phyloP scores from a whole-genome alignment of 2,113 vertebrate genomes.

The Aptenodytes patagonicus region DNA sequence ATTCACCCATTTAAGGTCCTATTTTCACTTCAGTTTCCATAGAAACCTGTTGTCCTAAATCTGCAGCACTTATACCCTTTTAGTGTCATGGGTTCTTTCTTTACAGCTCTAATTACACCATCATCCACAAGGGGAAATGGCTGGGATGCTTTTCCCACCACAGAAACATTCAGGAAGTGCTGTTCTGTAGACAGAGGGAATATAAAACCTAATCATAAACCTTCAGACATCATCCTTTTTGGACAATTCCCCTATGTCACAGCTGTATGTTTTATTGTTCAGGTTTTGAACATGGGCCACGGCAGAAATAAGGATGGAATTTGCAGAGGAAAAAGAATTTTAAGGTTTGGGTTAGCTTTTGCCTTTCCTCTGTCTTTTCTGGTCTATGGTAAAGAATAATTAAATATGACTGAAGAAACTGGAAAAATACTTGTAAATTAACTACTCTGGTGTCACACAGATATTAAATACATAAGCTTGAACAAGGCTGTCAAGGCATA shows the following conservation, averaged over 20 bases:
- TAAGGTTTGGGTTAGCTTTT: background rate
- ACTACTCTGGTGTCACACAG: background rate
- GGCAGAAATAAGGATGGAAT: conserved; percentile 19
- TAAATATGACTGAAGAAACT: conserved; percentile 13
- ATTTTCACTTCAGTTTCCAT: conserved; percentile 66
- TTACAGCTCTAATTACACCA: conserved; percentile 70
- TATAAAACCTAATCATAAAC: conserved; percentile 64
- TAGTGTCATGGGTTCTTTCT: conserved; percentile 65
- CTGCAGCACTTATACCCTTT: conserved; percentile 64
- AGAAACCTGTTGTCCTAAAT: conserved; percentile 70
- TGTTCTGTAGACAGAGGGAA: conserved; percentile 51
- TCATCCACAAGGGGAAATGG: conserved; percentile 66
- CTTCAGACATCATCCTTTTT: conserved; percentile 48
- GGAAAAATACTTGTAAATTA: conserved; percentile 32
- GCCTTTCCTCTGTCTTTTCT: background rate
- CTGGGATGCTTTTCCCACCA: conserved; percentile 68
- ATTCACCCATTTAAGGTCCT: conserved; percentile 52
- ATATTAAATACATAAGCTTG: conserved; percentile 14
- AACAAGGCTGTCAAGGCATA: conserved; percentile 10
- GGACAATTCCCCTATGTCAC: conserved; percentile 35
- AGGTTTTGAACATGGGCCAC: conserved; percentile 24
- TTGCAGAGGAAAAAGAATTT: background rate
- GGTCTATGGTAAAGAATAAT: background rate
- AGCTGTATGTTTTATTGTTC: conserved; percentile 52
- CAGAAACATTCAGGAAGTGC: conserved; percentile 64